Conservation (phyloP, 2,888 invertebrate genomes). For the Epinotia ramella region DNA sequence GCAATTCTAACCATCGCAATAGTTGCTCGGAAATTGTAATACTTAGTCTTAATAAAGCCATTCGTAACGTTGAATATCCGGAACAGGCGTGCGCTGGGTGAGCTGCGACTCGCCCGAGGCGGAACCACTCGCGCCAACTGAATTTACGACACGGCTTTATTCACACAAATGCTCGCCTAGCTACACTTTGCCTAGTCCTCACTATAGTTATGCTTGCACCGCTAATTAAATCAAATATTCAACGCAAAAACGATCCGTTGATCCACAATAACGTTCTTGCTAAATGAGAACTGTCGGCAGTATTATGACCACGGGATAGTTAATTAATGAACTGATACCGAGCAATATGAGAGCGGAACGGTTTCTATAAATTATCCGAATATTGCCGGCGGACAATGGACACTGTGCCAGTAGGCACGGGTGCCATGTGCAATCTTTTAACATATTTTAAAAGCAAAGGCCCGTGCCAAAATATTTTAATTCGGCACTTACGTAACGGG, state of each 20-base stretch:
- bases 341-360: conserved; percentile 67
- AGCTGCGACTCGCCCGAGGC: conserved; percentile 65
- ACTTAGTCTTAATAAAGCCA: conserved; percentile 83
- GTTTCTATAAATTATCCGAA: conserved; percentile 70
- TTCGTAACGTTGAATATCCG: conserved; percentile 79
- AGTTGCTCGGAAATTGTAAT: conserved; percentile 80
- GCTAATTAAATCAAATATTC: conserved; percentile 35
- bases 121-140: conserved; percentile 58
- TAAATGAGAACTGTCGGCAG: conserved; percentile 63
- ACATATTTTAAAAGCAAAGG: conserved; percentile 69
- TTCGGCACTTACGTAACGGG: conserved; percentile 65
- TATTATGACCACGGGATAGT: conserved; percentile 66
- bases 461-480: conserved; percentile 74
- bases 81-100: conserved; percentile 67
- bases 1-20: conserved; percentile 78
- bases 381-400: conserved; percentile 69
- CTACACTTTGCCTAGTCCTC: conserved; percentile 20
- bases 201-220: conserved; percentile 18
- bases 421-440: conserved; percentile 66
- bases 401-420: conserved; percentile 59
- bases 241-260: not conserved
- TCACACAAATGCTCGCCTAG: conserved; percentile 48
- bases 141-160: conserved; percentile 71
- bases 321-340: conserved; percentile 77
- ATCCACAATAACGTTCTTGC: conserved; percentile 58